These are phyloP conservation scores for Fragum whitleyi DNA, from an alignment of 2,888 invertebrate species.

Conservation along the genomic window DNA sequence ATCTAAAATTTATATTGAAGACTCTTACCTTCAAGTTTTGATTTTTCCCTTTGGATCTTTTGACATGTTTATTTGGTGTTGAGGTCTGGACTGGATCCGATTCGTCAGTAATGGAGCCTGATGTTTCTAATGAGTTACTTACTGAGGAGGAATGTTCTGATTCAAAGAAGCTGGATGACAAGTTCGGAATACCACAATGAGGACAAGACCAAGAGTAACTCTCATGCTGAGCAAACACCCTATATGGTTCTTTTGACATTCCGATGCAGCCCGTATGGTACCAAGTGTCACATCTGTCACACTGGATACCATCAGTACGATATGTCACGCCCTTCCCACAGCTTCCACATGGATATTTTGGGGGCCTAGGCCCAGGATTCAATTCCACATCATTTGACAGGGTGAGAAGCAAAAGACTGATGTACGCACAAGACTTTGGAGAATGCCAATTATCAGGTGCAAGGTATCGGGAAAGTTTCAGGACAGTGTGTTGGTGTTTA, in stretches of 20 bases:
- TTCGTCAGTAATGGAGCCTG: not conserved
- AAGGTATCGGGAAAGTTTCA: too few relatives aligned
- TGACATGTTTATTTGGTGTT: too few relatives aligned
- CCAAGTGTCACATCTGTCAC: slow-evolving; percentile 26
- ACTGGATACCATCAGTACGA: slow-evolving; percentile 14
- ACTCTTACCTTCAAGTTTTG: too few relatives aligned
- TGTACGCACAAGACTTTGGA: slow-evolving; percentile 71
- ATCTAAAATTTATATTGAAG: too few relatives aligned
- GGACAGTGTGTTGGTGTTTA: not conserved
- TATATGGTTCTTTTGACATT: slow-evolving; percentile 2
- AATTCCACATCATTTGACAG: slow-evolving; percentile 27
- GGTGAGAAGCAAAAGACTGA: slow-evolving; percentile 84
- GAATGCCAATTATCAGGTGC: too few relatives aligned
- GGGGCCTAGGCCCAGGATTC: slow-evolving; percentile 28
- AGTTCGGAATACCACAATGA: too few relatives aligned
- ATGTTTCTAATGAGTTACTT: too few relatives aligned
- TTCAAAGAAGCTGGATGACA: too few relatives aligned
- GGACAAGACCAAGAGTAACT: slow-evolving; percentile 35
- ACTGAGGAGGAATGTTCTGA: too few relatives aligned
- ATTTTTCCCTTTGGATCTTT: too few relatives aligned
- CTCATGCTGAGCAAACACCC: slow-evolving; percentile 16
- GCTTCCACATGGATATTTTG: slow-evolving; percentile 31
- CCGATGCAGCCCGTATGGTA: slow-evolving; percentile 8
- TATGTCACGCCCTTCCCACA: slow-evolving; percentile 14
- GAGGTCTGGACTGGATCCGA: too few relatives aligned